Conservation (phyloP, 2,113 vertebrate genomes). For the Oreochromis niloticus region DNA sequence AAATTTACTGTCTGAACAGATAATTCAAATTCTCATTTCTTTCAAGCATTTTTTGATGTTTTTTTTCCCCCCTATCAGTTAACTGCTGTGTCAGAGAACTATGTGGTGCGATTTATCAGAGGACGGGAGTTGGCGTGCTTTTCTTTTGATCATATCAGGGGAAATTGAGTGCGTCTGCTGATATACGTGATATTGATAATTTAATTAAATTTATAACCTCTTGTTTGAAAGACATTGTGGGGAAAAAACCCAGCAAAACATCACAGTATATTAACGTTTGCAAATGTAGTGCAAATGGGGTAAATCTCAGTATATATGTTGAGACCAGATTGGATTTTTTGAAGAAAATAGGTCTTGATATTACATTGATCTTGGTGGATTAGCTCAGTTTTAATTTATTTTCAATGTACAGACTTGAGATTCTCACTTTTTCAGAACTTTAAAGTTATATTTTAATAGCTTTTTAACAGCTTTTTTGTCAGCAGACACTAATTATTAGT, state of each 20-base stretch:
- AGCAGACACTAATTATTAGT: background rate
- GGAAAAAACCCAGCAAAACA: background rate
- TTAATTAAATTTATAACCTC: background rate
- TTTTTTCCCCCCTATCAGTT: background rate
- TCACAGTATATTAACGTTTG: background rate
- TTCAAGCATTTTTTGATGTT: conserved; percentile 7
- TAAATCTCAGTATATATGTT: background rate
- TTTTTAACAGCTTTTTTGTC: background rate
- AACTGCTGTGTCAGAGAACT: conserved; percentile 21
- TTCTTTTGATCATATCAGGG: conserved; percentile 17
- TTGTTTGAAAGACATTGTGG: background rate
- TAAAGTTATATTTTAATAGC: background rate
- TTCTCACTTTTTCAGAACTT: background rate
- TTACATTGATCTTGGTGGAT: background rate
- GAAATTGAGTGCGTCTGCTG: background rate
- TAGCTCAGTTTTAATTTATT: background rate
- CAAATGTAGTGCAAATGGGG: background rate
- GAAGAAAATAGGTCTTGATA: background rate
- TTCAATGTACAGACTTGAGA: background rate
- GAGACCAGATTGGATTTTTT: background rate
- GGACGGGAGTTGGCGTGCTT: background rate
- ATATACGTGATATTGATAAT: conserved; percentile 13
- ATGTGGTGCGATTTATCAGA: background rate
- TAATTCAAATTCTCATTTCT: conserved; percentile 42
- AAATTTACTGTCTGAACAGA: conserved; percentile 55